Evolutionary conservation across 2,113 vertebrate genomes (phyloP), one percentile per base, ranked within the genome.

Genomic region (Callithrix jacchus): DNA sequence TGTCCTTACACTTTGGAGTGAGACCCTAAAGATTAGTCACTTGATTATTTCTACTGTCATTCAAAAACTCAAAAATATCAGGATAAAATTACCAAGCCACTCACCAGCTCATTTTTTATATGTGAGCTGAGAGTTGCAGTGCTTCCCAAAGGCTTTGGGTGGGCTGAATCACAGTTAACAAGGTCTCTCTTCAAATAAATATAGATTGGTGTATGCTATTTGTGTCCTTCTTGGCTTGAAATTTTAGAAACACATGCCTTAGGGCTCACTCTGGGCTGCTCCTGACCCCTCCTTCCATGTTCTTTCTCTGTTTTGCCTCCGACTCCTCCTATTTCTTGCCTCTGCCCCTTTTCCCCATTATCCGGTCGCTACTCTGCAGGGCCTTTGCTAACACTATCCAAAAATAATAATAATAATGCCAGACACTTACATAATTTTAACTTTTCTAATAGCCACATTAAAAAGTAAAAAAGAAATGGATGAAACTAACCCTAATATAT

Each of bases 21-120:
- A 94, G 83, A 80, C 32, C 68, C 54, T 85, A 74, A 56, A 92
- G 71, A 56, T 85, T 8, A 74, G 58, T 52, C 21, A 66, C 11
- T 89, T 68, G 37, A 18, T 25, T 93, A 94, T 76, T 94, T 91
- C 64, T 30, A 80, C 56, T 79, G 35, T 95, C 54, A 89, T 25
- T 10, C 52, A 91, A 77, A 85, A 87, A 68, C 64, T 87, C 47
- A 3, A 71, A 95, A 87, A 66, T 45, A 64, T 8, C 45, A 93
- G 54, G 54, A 32, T 40, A 56, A 79, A 93, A 47, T 61, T 12
- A 27, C 20, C n/a, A 86, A 54, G 58, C 10, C 35, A 92, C 40
- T 61, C 14, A 61, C 37, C 12, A 77, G 37, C 30, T 58, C 20
- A 30, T 40, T 66, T 66, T 79, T 76, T 82, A 25, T 25, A 13